These are phyloP conservation scores for Artemisiospiza belli DNA, from an alignment of 2,113 vertebrate genomes.

Conservation along the genomic window DNA sequence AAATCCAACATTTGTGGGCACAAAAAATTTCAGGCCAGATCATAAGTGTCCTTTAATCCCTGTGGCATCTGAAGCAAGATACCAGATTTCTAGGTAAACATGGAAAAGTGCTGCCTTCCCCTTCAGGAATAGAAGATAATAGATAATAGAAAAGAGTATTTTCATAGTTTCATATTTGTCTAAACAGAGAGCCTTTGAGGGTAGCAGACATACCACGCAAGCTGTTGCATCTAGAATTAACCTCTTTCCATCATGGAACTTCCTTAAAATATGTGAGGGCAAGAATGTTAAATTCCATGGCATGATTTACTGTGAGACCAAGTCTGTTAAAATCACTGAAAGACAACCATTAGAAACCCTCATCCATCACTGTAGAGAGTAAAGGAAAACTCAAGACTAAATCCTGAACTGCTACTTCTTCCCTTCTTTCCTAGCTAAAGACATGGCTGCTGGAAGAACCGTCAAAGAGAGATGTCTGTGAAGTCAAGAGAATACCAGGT, in stretches of 20 bases:
- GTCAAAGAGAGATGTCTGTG: fast-evolving
- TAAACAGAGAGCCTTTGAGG: neutral
- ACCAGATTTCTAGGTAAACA: neutral
- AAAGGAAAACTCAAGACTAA: neutral
- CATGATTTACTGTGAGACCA: neutral
- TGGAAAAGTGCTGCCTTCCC: neutral
- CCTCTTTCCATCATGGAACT: neutral
- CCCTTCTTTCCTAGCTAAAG: neutral
- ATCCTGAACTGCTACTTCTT: neutral
- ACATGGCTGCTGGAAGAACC: neutral
- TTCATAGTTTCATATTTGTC: neutral
- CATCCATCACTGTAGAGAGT: neutral
- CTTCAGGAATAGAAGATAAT: neutral
- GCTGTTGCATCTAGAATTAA: neutral
- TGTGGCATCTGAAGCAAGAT: neutral
- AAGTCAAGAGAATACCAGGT: neutral
- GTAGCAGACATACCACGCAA: neutral
- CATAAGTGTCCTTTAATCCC: neutral
- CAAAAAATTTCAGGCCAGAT: neutral
- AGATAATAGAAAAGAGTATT: neutral
- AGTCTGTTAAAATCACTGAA: neutral
- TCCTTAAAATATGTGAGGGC: neutral
- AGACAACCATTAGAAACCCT: neutral
- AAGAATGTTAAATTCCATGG: neutral
- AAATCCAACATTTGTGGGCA: neutral